phyloP scores from a whole-genome alignment of 2,113 vertebrate species.

The Austrofundulus limnaeus region DNA sequence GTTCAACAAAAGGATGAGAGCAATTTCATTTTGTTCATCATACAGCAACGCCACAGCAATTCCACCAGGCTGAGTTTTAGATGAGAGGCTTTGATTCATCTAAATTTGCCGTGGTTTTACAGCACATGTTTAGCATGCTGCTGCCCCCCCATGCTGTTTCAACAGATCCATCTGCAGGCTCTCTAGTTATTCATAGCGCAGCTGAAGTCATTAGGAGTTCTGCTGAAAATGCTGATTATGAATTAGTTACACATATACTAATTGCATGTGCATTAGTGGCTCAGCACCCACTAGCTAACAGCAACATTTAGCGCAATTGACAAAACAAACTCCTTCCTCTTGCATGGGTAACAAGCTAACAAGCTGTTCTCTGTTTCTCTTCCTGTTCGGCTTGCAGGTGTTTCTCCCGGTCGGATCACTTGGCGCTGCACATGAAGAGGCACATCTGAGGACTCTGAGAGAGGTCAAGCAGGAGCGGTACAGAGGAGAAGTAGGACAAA shows the following conservation, averaged over 20 bases:
- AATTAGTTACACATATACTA: slow-evolving; percentile 73
- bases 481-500: slow-evolving; percentile 39
- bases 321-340: slow-evolving; percentile 64
- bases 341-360: slow-evolving; percentile 55
- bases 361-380: slow-evolving; percentile 48
- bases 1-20: slow-evolving; percentile 21
- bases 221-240: slow-evolving; percentile 74
- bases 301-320: slow-evolving; percentile 68
- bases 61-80: slow-evolving; percentile 38
- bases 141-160: slow-evolving; percentile 21
- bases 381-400: slow-evolving; percentile 83
- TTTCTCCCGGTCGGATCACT: slow-evolving; percentile 98
- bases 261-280: slow-evolving; percentile 71
- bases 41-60: slow-evolving; percentile 25
- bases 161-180: slow-evolving; percentile 64
- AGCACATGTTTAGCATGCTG: slow-evolving; percentile 57
- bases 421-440: slow-evolving; percentile 98
- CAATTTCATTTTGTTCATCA: slow-evolving; percentile 24
- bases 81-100: slow-evolving; percentile 50
- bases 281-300: slow-evolving; percentile 63
- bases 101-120: slow-evolving; percentile 56
- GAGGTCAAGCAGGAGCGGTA: slow-evolving; percentile 47
- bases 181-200: slow-evolving; percentile 62
- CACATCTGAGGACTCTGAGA: slow-evolving; percentile 84
- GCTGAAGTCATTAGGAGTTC: slow-evolving; percentile 72